Evolutionary conservation across 2,888 invertebrate genomes (phyloP).

Genomic region (Volucella inanis): DNA sequence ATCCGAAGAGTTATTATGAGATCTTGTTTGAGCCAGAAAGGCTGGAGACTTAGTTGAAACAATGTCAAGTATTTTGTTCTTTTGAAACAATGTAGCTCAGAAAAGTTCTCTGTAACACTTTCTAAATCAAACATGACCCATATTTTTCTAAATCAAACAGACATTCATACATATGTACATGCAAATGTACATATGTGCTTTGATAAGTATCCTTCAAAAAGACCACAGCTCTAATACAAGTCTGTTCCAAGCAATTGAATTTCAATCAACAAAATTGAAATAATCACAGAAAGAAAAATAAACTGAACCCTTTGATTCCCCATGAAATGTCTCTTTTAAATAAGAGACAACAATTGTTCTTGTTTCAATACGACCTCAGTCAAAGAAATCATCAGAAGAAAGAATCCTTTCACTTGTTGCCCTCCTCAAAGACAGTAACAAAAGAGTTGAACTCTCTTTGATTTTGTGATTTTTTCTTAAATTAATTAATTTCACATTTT

Average conservation of each 20-base stretch:
- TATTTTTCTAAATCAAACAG: background rate
- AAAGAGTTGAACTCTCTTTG: constrained; percentile 52
- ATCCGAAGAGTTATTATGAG: too few species aligned
- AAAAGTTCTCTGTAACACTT: too few species aligned
- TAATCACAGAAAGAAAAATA: constrained; percentile 42
- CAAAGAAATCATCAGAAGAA: constrained; percentile 38
- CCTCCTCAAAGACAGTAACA: background rate
- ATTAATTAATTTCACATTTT: constrained; percentile 71
- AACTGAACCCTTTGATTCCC: constrained; percentile 51
- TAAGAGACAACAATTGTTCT: constrained; percentile 31
- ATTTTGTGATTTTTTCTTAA: constrained; percentile 51
- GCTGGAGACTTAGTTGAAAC: too few species aligned
- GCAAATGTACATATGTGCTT: background rate
- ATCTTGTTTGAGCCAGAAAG: too few species aligned
- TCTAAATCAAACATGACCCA: too few species aligned
- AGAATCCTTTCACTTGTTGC: constrained; percentile 46
- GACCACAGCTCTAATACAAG: background rate
- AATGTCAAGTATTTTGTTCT: too few species aligned
- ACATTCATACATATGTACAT: background rate
- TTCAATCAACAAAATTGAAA: constrained; percentile 70
- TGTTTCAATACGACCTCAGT: constrained; percentile 9
- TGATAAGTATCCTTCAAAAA: constrained; percentile 29
- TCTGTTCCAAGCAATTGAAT: constrained; percentile 66
- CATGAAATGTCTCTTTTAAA: constrained; percentile 35
- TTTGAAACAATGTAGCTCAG: too few species aligned